Evolutionary conservation across 1,140 invertebrate genomes (phyloP).

Genomic region (Geopemphigus sp.): DNA sequence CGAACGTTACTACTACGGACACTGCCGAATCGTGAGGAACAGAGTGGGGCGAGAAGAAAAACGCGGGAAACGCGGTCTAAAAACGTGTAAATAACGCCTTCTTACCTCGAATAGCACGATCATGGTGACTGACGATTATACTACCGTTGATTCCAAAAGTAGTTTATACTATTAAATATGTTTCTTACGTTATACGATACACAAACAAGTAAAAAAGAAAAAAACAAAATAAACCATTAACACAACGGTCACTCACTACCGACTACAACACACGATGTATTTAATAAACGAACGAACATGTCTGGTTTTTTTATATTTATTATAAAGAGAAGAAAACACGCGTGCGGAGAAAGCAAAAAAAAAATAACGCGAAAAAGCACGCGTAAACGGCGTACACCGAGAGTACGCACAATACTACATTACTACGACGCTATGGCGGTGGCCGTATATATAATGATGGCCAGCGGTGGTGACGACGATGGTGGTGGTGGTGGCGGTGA

Average conservation of each 20-base stretch:
- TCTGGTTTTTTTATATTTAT: too few species aligned
- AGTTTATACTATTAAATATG: neutral
- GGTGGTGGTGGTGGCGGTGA: slow-evolving; percentile 1
- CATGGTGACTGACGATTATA: neutral
- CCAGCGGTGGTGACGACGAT: neutral
- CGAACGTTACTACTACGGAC: neutral
- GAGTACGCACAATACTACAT: slow-evolving; percentile 10
- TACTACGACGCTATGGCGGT: slow-evolving; percentile 21
- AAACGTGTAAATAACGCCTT: neutral
- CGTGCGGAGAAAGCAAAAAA: slow-evolving; percentile 15
- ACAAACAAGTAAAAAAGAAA: neutral
- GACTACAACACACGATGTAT: neutral
- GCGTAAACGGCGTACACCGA: neutral
- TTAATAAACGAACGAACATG: too few species aligned
- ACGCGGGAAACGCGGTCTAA: slow-evolving; percentile 30
- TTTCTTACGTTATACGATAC: neutral
- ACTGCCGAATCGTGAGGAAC: neutral
- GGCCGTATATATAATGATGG: slow-evolving; percentile 17
- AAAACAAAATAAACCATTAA: too few species aligned
- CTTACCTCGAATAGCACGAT: neutral
- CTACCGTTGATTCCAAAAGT: neutral
- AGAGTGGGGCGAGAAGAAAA: slow-evolving; percentile 27
- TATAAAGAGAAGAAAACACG: too few species aligned
- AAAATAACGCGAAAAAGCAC: slow-evolving; percentile 5
- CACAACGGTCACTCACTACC: neutral